A percentile compares a stretch with the other conserved stretches of the same genome.
Evolutionary conservation across 2,888 invertebrate species (phyloP).

Genomic region (Drosophila meridionalis): DNA sequence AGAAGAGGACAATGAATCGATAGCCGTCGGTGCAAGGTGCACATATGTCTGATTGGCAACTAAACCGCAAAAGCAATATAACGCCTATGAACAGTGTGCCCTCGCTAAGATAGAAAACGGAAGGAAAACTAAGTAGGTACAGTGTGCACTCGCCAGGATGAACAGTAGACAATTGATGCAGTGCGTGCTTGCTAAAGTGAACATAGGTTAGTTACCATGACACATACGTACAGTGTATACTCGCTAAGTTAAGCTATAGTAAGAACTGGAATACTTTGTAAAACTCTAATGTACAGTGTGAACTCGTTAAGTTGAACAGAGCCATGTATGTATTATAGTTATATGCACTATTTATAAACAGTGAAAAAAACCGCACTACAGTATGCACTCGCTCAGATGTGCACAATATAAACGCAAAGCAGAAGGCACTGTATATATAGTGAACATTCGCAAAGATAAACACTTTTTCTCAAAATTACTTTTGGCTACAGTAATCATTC

Average conservation of each 20-base stretch:
- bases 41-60: conserved; percentile 20
- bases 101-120: conserved; percentile 14
- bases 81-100: conserved; percentile 21
- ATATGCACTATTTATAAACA: not conserved
- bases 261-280: not conserved
- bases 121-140: conserved; percentile 9
- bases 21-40: not conserved
- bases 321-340: not conserved
- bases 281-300: not conserved
- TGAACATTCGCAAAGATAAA: no score
- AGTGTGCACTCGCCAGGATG: conserved; percentile 14
- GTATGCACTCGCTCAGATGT: not conserved
- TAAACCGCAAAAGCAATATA: conserved; percentile 42
- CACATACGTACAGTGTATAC: not conserved
- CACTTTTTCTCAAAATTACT: no score
- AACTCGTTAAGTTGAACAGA: not conserved
- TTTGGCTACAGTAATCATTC: not conserved
- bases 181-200: not conserved
- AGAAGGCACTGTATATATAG: not conserved
- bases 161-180: conserved; percentile 1
- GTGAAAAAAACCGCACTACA: not conserved
- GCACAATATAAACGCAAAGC: not conserved
- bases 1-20: not conserved
- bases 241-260: not conserved
- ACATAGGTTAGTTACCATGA: not conserved